These are phyloP conservation scores for Eulemur rubriventer DNA, from an alignment of 2,797 vertebrate genomes.

Conservation along the genomic window DNA sequence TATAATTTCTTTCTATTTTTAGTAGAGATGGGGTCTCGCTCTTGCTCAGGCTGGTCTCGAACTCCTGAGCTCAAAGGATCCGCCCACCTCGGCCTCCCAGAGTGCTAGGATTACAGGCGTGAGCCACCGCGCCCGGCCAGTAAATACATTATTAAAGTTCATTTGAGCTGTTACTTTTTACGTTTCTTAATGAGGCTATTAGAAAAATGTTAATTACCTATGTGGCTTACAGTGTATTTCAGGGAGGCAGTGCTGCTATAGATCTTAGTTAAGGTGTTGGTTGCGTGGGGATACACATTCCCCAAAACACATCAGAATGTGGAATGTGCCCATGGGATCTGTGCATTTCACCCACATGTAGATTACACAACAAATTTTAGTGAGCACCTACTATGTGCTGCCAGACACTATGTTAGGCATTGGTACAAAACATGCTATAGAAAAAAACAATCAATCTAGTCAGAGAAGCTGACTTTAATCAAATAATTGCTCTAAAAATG, in stretches of 20 bases:
- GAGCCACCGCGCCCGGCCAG: too few species aligned
- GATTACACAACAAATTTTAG: background rate
- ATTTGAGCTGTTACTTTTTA: background rate
- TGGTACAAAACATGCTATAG: background rate
- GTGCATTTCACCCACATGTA: background rate
- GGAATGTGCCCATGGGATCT: background rate
- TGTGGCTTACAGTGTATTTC: background rate
- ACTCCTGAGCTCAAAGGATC: too few species aligned
- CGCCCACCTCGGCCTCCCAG: too few species aligned
- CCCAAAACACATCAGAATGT: background rate
- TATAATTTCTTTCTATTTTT: too few species aligned
- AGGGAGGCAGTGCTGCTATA: fast-evolving
- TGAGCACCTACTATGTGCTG: background rate
- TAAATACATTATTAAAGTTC: background rate
- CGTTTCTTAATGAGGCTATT: background rate
- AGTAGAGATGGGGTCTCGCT: too few species aligned
- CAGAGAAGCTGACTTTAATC: background rate
- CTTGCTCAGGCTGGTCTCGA: too few species aligned
- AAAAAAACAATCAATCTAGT: background rate
- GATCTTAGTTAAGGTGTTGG: background rate
- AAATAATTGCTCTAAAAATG: background rate
- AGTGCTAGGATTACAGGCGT: too few species aligned
- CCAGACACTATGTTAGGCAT: background rate
- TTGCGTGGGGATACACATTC: fast-evolving
- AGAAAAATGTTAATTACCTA: background rate